Conservation (phyloP, 2,888 invertebrate species). For the Aromia moschata region DNA sequence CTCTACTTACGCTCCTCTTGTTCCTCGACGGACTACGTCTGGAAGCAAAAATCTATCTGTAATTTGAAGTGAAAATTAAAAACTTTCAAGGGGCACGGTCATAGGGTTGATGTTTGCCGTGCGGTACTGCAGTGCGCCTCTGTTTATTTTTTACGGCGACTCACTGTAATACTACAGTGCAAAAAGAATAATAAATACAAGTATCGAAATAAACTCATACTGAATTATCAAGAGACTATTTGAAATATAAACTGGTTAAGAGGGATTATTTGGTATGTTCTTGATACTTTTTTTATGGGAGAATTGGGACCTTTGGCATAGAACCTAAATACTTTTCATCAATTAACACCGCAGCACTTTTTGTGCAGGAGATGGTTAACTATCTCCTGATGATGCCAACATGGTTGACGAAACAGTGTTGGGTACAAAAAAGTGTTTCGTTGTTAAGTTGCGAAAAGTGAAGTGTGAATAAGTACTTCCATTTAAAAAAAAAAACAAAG, state of each 20-base stretch:
- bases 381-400: background rate
- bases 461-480: too few relatives aligned
- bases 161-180: slow-evolving; percentile 26
- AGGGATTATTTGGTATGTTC: too few relatives aligned
- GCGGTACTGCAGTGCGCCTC: background rate
- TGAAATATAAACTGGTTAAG: too few relatives aligned
- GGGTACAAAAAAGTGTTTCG: background rate
- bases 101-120: background rate
- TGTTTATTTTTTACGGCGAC: background rate
- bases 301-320: too few relatives aligned
- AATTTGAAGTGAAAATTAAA: slow-evolving; percentile 49
- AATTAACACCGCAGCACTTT: too few relatives aligned
- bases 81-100: slow-evolving; percentile 7
- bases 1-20: slow-evolving; percentile 55
- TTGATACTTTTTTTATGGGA: too few relatives aligned
- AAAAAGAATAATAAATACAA: background rate
- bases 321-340: too few relatives aligned
- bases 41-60: slow-evolving; percentile 48
- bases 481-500: too few relatives aligned
- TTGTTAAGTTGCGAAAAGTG: too few relatives aligned
- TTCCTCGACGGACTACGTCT: slow-evolving; percentile 59
- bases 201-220: too few relatives aligned
- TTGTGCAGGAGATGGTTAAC: too few relatives aligned
- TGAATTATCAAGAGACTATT: too few relatives aligned
- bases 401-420: background rate